phyloP scores from a whole-genome alignment of 2,888 invertebrate genomes.

The Sphinx pinastri region DNA sequence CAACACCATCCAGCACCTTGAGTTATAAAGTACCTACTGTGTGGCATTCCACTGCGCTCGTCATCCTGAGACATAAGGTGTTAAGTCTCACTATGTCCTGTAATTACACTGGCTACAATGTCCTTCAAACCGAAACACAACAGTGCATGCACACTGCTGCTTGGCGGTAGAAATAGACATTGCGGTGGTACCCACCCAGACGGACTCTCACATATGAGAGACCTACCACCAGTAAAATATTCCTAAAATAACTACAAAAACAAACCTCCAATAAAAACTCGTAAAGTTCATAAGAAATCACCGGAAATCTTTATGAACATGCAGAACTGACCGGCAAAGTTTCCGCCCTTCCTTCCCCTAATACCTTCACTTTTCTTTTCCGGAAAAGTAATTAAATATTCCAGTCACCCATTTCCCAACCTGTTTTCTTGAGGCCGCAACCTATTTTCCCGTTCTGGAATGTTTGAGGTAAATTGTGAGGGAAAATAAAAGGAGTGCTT shows the following conservation, averaged over 20 bases:
- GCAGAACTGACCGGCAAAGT: constrained; percentile 2
- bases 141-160: too few species aligned
- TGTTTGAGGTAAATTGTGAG: constrained; percentile 2
- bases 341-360: not conserved
- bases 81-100: too few species aligned
- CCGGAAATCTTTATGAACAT: constrained; percentile 10
- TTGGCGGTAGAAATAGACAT: too few species aligned
- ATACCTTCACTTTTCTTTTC: constrained; percentile 5
- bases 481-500: not conserved
- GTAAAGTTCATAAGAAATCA: not conserved
- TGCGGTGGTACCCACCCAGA: too few species aligned
- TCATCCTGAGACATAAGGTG: too few species aligned
- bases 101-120: too few species aligned
- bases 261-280: not conserved
- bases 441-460: not conserved
- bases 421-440: constrained; percentile 6
- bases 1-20: too few species aligned
- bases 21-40: too few species aligned
- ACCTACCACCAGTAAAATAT: too few species aligned
- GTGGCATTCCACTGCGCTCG: too few species aligned
- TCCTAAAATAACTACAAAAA: not conserved
- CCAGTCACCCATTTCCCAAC: constrained; percentile 13
- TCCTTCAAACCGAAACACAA: too few species aligned
- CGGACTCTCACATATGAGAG: too few species aligned
- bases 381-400: constrained; percentile 22